Base-by-base conservation (phyloP, 1,140 invertebrate species). In the Drosophila lini region DNA sequence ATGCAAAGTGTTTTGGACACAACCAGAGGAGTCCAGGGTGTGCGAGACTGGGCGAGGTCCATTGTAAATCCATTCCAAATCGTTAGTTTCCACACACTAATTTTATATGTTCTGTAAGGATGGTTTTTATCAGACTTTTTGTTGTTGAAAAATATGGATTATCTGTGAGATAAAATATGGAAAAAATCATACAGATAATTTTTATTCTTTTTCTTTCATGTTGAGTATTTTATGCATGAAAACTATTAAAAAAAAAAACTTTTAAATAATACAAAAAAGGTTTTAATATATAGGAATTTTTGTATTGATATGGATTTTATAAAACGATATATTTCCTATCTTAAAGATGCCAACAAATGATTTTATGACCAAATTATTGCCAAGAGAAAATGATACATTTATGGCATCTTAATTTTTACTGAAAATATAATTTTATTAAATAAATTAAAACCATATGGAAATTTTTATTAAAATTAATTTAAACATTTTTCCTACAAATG, bases 1-100 rank as follows among this genome's bases (percentile, higher is more conserved):
- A 57, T 60, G 74, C 74, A 77, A 81, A 81, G 78, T 81, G 73
- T 70, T 70, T 73, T 48, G 65, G 50, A 76, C 48, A 45, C 55
- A 38, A 36, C 38, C 47, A 15, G 9, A 32, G 16, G 9, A 19
- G 45, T 3, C 19, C 36, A 42, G 28, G 32, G 22, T 32, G 28
- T 38, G 9, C 1, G 16, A 2, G 19, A 36, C 16, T 62, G 68
- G 64, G 63, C 10, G 19, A 19, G 28, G 25, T 40, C 28, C 48
- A 47, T 22, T 68, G 64, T 41, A 45, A 31, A 67, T 38, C 42
- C n/a, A 25, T 40, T 65, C 59, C 42, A 22, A 45, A 9, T 40
- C 53, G 32, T 8, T 65, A 60, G 16, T 22, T 65, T 40, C 10
- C 31, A 48, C 10, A 48, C 10, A 16, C 19, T 38, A 32, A 38